These are phyloP conservation scores for Drosophila tripunctata DNA, from an alignment of 2,888 invertebrate species.

Conservation along the genomic window DNA sequence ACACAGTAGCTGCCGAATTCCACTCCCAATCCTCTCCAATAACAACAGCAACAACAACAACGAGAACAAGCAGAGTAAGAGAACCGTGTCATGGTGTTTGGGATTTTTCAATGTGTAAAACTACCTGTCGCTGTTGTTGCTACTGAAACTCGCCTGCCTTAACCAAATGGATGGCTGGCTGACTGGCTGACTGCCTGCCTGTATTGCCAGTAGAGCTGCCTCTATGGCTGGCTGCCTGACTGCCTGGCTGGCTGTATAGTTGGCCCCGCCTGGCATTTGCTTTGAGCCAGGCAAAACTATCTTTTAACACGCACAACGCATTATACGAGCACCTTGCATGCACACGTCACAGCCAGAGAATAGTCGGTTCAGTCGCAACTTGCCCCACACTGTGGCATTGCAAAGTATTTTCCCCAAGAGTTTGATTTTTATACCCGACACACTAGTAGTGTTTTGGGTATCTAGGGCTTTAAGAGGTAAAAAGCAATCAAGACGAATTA, in stretches of 20 bases:
- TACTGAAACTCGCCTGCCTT: constrained; percentile 57
- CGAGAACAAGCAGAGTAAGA: constrained; percentile 14
- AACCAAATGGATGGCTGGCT: background rate
- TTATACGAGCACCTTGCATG: constrained; percentile 78
- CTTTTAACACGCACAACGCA: constrained; percentile 80
- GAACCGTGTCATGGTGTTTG: constrained; percentile 72
- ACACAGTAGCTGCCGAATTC: constrained; percentile 49
- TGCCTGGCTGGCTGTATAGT: constrained; percentile 34
- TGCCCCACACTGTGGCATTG: constrained; percentile 16
- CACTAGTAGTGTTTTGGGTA: background rate
- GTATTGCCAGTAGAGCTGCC: too few species aligned
- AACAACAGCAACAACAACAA: constrained; percentile 20
- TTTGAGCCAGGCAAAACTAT: constrained; percentile 77
- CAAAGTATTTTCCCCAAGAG: constrained; percentile 33
- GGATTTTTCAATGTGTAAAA: constrained; percentile 79
- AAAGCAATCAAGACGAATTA: too few species aligned
- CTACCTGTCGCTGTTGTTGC: constrained; percentile 74
- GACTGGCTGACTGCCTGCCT: constrained; percentile 17
- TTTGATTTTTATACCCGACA: background rate
- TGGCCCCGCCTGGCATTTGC: constrained; percentile 52
- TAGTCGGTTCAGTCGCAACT: constrained; percentile 10
- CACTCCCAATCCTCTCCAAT: constrained; percentile 30
- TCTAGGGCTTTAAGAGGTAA: too few species aligned
- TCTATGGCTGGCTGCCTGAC: constrained; percentile 18
- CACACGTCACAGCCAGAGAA: constrained; percentile 57